Percentiles rank a stretch among this genome's conserved stretches.
phyloP scores from a whole-genome alignment of 2,113 vertebrate genomes.

The Cinclus cinclus region DNA sequence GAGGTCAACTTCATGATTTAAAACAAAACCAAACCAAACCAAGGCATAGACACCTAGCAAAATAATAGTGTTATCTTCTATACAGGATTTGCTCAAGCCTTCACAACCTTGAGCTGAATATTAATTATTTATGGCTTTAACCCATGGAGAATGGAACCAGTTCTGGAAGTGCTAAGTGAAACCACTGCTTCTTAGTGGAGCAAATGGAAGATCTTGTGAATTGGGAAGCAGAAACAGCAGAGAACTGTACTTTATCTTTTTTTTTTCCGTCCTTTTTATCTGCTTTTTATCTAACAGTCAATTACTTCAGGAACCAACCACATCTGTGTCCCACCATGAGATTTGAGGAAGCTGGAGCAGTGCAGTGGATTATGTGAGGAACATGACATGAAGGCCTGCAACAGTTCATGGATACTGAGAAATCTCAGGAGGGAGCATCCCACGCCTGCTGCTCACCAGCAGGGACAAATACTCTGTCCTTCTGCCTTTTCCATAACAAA shows the following conservation, averaged over 20 bases:
- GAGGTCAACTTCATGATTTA: not conserved
- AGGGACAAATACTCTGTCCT: not conserved
- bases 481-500: not conserved
- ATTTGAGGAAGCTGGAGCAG: not conserved
- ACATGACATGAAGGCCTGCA: not conserved
- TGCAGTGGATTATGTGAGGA: not conserved
- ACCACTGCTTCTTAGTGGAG: not conserved
- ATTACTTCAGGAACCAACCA: not conserved
- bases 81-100: not conserved
- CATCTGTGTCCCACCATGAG: not conserved
- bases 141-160: not conserved
- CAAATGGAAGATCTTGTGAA: not conserved
- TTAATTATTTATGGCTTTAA: not conserved
- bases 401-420: not conserved
- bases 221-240: not conserved
- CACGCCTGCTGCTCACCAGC: not conserved
- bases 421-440: not conserved
- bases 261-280: not conserved
- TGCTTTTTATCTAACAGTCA: not conserved
- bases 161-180: not conserved
- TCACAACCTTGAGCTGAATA: not conserved
- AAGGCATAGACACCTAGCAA: not conserved
- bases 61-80: not conserved
- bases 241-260: not conserved
- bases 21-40: not conserved